Evolutionary conservation across 2,797 vertebrate genomes (phyloP).

Genomic region (Ctenosaura bakeri): DNA sequence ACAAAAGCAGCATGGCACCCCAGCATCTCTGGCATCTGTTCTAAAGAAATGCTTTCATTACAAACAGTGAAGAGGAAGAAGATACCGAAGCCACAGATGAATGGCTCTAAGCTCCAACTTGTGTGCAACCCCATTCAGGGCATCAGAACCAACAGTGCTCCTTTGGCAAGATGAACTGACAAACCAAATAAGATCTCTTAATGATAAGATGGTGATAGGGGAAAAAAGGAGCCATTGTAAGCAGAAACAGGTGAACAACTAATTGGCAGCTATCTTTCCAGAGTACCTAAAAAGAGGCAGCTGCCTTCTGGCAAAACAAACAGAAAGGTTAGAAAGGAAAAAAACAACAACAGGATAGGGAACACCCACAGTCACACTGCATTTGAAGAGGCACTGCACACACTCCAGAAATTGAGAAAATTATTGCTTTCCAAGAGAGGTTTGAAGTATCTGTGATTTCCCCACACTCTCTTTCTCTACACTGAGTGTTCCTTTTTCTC

Average conservation of each 20-base stretch:
- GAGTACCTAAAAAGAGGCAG: slow-evolving; percentile 11
- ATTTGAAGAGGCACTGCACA: background rate
- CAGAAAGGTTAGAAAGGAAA: slow-evolving; percentile 21
- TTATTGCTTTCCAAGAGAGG: background rate
- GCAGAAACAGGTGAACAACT: slow-evolving; percentile 23
- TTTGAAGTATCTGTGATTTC: background rate
- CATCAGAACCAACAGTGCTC: background rate
- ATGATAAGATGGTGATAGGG: slow-evolving; percentile 37
- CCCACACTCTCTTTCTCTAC: background rate
- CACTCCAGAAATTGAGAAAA: background rate
- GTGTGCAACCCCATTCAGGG: background rate
- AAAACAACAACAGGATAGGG: background rate
- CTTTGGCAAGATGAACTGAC: slow-evolving; percentile 20
- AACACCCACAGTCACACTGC: slow-evolving; percentile 1
- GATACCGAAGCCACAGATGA: slow-evolving; percentile 24
- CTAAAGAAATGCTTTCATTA: slow-evolving; percentile 36
- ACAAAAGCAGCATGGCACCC: slow-evolving; percentile 34
- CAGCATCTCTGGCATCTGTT: slow-evolving; percentile 22
- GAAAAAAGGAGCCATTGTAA: slow-evolving; percentile 14
- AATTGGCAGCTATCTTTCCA: slow-evolving; percentile 42
- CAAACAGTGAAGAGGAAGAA: slow-evolving; percentile 5
- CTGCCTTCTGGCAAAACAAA: slow-evolving; percentile 3
- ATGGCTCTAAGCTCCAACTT: slow-evolving; percentile 10
- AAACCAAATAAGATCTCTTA: slow-evolving; percentile 26
- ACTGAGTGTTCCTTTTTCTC: background rate